Percentiles rank a stretch among this genome's conserved stretches.
Conservation (phyloP, 2,797 vertebrate species). For the Eulemur mongoz region DNA sequence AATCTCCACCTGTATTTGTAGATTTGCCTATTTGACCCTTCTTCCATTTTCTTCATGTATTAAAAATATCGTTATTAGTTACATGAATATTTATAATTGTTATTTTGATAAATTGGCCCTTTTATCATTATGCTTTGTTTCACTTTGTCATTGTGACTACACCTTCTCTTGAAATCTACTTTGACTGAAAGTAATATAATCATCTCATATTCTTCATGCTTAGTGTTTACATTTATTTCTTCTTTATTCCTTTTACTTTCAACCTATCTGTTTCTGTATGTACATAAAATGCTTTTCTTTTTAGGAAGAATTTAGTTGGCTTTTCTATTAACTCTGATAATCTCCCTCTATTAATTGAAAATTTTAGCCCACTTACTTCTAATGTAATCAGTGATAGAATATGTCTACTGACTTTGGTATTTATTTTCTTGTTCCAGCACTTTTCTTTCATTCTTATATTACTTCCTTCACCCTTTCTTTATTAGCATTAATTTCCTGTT, state of each 20-base stretch:
- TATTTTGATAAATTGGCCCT: background rate
- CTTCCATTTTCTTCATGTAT: background rate
- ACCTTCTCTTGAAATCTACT: background rate
- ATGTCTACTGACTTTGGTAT: background rate
- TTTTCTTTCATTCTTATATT: background rate
- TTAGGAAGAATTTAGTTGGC: background rate
- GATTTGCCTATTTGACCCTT: background rate
- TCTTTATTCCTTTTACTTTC: background rate
- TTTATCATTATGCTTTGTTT: background rate
- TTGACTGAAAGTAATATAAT: background rate
- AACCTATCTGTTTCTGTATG: background rate
- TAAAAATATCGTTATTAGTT: background rate
- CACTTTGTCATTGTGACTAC: background rate
- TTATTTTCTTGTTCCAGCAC: background rate
- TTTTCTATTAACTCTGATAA: background rate
- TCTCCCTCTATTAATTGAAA: background rate
- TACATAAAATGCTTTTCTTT: background rate
- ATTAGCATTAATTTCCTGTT: background rate
- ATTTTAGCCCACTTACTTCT: background rate
- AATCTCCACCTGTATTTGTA: background rate
- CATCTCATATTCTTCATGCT: background rate
- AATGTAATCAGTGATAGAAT: background rate
- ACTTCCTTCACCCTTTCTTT: background rate
- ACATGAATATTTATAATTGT: background rate
- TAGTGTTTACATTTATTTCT: background rate